Conservation (phyloP, 2,888 invertebrate species). For the Imbricaverruca yamaguchii region DNA sequence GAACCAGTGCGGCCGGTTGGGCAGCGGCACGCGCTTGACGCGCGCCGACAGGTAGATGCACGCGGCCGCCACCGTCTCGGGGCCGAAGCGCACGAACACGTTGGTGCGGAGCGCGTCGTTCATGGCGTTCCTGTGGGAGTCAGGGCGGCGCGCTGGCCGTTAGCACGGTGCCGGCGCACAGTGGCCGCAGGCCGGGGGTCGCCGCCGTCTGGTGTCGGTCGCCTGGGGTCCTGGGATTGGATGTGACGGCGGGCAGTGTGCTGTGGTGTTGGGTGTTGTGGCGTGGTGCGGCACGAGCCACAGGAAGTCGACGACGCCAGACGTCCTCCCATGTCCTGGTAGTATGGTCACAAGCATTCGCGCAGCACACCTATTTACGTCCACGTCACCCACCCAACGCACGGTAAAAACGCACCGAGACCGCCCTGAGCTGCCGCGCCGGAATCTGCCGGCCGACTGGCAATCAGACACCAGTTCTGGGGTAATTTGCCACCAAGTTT, state of each 20-base stretch:
- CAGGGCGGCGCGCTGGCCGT: slow-evolving; percentile 24
- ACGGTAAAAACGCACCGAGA: neutral
- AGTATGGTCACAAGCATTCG: slow-evolving; percentile 1
- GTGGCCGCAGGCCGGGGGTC: slow-evolving; percentile 6
- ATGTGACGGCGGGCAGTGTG: neutral
- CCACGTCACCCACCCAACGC: neutral
- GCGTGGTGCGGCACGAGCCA: neutral
- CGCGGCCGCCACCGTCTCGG: slow-evolving; percentile 98
- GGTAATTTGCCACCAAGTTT: too few species aligned
- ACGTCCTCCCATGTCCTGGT: neutral
- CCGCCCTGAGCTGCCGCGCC: slow-evolving; percentile 2
- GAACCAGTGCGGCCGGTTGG: slow-evolving; percentile 84
- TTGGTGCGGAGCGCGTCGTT: slow-evolving; percentile 96
- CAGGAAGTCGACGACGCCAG: neutral
- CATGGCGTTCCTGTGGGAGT: slow-evolving; percentile 79
- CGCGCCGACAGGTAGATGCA: slow-evolving; percentile 94
- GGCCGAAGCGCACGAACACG: slow-evolving; percentile 89
- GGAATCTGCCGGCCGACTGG: too few species aligned
- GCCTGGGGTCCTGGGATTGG: neutral
- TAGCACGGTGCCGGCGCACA: slow-evolving; percentile 13
- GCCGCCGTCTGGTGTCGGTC: neutral
- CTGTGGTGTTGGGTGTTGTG: too few species aligned
- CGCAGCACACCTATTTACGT: neutral
- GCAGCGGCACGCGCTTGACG: slow-evolving; percentile 73
- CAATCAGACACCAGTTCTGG: too few species aligned